Base-by-base conservation (phyloP, 2,888 invertebrate genomes). In the Congeria kusceri region DNA sequence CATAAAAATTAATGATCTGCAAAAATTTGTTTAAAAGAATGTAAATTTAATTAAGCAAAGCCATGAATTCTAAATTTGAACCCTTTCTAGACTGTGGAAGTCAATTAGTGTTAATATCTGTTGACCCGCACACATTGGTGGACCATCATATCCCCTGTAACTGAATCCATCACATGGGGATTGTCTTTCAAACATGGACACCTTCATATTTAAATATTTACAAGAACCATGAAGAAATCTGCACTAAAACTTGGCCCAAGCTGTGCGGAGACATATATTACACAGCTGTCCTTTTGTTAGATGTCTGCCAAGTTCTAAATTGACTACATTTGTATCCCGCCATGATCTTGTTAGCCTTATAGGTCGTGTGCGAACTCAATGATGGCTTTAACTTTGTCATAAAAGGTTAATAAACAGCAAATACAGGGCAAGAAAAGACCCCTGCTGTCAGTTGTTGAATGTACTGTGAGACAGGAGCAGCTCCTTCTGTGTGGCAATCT, bases 351-450 rank as follows among this genome's bases (percentile, higher is more conserved):
- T 58, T 57, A 59, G 64, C 44, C 57, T 65, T 44, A 47, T 28
- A 49, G 77, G 71, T 71, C 77, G 67, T 63, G 58, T 68, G 67
- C n/a, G 58, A 71, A 46, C 53, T 71, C 61, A 71, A 56, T 71
- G 61, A 27, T 39, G 49, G 63, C 58, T 71, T 71, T 77, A 77
- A 77, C 39, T 39, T 7, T 39, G 11, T 39, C 39, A 39, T 39
- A 39, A 39, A 77, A 59, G 46, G 67, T 62, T 53, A 25, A 65
- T 70, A 70, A 76, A 57, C 56, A 29, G 46, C 44, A n/a, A 39
- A 67, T 71, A 72, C 56, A 57, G 71, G 56, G 44, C 25, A 61
- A 62, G 39, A 39, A 39, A 39, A 15, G 39, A 5, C 13, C 5
- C 39, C 3, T 39, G 39, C 39, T 39, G 39, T 7, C 15, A 39